Conservation (phyloP, 2,888 invertebrate species). For the Spisula solida region DNA sequence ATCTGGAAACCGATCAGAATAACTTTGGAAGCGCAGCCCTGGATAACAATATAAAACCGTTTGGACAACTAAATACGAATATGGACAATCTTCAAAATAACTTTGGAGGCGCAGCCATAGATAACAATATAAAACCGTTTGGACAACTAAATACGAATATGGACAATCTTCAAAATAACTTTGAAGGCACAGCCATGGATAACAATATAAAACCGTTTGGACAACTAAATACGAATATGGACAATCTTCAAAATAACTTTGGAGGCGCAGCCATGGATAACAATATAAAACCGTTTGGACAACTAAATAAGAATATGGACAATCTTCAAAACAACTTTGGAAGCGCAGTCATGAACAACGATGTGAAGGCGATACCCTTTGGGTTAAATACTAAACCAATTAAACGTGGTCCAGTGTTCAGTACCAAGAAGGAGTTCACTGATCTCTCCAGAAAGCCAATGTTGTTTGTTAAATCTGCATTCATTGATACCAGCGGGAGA, state of each 20-base stretch:
- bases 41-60: background rate
- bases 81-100: too few relatives aligned
- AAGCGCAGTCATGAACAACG: background rate
- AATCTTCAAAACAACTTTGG: background rate
- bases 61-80: background rate
- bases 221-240: background rate
- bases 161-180: background rate
- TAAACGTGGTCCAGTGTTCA: conserved; percentile 18
- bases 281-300: background rate
- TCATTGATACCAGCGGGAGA: conserved; percentile 35
- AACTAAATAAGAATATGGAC: background rate
- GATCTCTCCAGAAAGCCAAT: conserved; percentile 37
- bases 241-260: background rate
- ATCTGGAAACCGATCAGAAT: too few relatives aligned
- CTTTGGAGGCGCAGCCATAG: too few relatives aligned
- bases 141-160: background rate
- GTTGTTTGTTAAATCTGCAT: conserved; percentile 27
- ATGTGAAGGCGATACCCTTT: background rate
- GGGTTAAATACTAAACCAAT: background rate
- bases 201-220: background rate
- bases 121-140: too few relatives aligned
- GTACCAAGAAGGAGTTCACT: background rate
- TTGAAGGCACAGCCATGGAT: background rate
- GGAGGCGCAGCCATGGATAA: background rate
- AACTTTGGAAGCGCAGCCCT: too few relatives aligned